Conservation (phyloP, 2,888 invertebrate genomes). For the Andrena bucephala region DNA sequence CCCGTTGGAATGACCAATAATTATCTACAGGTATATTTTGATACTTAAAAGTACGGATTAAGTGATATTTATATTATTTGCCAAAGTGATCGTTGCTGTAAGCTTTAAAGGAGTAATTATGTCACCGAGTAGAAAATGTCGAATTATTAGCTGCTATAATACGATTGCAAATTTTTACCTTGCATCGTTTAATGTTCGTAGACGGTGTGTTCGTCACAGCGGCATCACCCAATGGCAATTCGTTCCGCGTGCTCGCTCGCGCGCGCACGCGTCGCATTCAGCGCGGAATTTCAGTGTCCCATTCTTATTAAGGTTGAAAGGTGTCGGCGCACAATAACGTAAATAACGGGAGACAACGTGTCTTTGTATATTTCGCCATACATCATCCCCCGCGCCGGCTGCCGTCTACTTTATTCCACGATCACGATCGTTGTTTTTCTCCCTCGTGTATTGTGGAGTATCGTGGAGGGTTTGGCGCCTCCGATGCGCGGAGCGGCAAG, state of each 20-base stretch:
- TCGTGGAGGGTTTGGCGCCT: slow-evolving; percentile 64
- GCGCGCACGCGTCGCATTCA: slow-evolving; percentile 42
- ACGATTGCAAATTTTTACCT: background rate
- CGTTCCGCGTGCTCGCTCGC: slow-evolving; percentile 35
- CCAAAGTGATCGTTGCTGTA: too few relatives aligned
- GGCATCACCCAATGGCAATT: slow-evolving; percentile 50
- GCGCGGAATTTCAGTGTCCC: slow-evolving; percentile 51
- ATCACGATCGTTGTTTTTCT: slow-evolving; percentile 64
- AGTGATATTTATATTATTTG: too few relatives aligned
- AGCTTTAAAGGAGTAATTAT: too few relatives aligned
- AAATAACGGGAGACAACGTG: slow-evolving; percentile 66
- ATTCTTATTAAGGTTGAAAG: slow-evolving; percentile 64
- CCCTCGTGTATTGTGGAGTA: slow-evolving; percentile 61
- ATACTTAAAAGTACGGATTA: too few relatives aligned
- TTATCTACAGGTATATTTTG: too few relatives aligned
- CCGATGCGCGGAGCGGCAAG: slow-evolving; percentile 53
- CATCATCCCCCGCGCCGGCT: slow-evolving; percentile 58
- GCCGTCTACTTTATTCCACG: slow-evolving; percentile 64
- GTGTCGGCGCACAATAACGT: slow-evolving; percentile 57
- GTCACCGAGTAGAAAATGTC: background rate
- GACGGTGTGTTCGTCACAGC: slow-evolving; percentile 16
- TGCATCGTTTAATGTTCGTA: slow-evolving; percentile 7
- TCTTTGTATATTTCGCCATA: slow-evolving; percentile 68
- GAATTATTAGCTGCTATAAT: background rate
- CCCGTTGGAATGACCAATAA: too few relatives aligned